Base-by-base conservation (phyloP, 2,797 vertebrate species). In the Uromys caudimaculatus region DNA sequence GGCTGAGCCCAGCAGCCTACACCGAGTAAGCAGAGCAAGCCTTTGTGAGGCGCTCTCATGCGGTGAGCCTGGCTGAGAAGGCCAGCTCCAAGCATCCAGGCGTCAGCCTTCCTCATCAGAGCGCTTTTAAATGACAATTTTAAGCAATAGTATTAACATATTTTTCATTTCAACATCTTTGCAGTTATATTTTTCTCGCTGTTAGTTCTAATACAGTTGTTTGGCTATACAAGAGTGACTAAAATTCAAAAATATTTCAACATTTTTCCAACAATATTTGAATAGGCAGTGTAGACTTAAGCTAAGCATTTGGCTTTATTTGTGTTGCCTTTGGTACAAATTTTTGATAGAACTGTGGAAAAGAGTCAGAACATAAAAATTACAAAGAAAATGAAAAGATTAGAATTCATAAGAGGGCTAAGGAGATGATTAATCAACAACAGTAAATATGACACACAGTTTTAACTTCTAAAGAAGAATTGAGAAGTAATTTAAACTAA, bases 1-100 rank as follows among this genome's bases (percentile, higher is more conserved):
- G 71, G 69, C 77, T 50, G 76, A 94, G 90, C 94, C 77, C 81
- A 92, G 84, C 93, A 97, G 95, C 77, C 92, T 91, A 83, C 32
- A 91, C 14, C 56, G 92, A 16, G 47, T 62, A 93, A 79, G 19
- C 32, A 90, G 90, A 96, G 67, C 47, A 93, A 88, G 44, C n/a
- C 50, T 82, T 67, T 75, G 78, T 79, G 84, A 67, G 32, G 75
- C 47, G 32, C 58, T 32, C 32, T 56, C 85, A 24, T 19, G 27
- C 76, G 78, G 79, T 47, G 73, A 87, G 88, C 79, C 89, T 92
- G 79, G 3, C 35, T 64, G 82, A 23, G 62, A 86, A 84, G 19
- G 67, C 90, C 6, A 17, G 21, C 38, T 67, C 62, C 64, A 83
- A 81, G 50, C 75, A 64, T 44, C 60, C 76, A 58, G 44, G 82